These are phyloP conservation scores for Chloropsis hardwickii DNA, from an alignment of 2,113 vertebrate genomes.

Conservation along the genomic window DNA sequence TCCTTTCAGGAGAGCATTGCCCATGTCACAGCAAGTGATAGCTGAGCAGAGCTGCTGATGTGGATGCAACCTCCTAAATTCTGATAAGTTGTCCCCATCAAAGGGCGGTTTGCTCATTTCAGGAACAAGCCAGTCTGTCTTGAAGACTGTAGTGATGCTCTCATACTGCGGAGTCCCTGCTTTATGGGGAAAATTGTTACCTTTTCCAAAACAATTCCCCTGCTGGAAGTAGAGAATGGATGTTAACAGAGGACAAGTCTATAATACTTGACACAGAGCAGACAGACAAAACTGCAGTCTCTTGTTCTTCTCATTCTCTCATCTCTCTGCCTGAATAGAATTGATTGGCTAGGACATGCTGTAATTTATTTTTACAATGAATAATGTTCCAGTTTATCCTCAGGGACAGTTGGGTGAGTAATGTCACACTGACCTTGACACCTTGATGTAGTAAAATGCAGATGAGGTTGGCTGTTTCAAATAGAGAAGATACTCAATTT, in stretches of 20 bases:
- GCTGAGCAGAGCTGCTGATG: not conserved
- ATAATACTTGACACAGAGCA: not conserved
- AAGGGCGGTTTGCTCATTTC: not conserved
- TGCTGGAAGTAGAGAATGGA: not conserved
- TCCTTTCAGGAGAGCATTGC: not conserved
- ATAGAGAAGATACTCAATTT: constrained; percentile 55
- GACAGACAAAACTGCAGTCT: not conserved
- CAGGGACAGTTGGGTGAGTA: constrained; percentile 20
- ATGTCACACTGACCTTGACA: constrained; percentile 20
- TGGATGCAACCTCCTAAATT: not conserved
- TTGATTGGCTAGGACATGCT: constrained; percentile 13
- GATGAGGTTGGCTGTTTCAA: constrained; percentile 44
- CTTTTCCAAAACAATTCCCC: not conserved
- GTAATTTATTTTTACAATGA: constrained; percentile 52
- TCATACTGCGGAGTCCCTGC: not conserved
- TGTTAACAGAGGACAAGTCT: not conserved
- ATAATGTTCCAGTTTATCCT: constrained; percentile 40
- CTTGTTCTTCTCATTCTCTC: not conserved
- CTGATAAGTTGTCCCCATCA: not conserved
- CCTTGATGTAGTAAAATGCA: constrained; percentile 22
- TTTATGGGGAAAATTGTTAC: not conserved
- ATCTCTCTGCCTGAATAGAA: constrained; percentile 13
- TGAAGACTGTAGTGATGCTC: not conserved
- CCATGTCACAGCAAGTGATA: not conserved
- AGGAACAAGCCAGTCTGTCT: not conserved